Percentiles rank a stretch among this genome's conserved stretches.
These are phyloP conservation scores for Sepiola atlantica DNA, from an alignment of 2,888 invertebrate genomes.

Conservation along the genomic window DNA sequence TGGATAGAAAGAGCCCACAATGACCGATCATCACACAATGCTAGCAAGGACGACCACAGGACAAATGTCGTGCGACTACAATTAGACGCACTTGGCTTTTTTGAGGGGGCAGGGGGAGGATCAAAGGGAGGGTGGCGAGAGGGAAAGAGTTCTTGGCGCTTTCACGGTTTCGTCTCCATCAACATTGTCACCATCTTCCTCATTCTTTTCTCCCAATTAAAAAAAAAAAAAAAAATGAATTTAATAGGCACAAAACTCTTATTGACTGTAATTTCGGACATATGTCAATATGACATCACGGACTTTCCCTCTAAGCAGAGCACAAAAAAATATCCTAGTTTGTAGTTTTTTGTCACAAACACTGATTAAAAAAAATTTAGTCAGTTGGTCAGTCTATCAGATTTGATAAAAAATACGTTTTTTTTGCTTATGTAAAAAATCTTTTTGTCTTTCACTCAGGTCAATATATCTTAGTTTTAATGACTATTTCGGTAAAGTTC, in stretches of 20 bases:
- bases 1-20: constrained; percentile 23
- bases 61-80: neutral
- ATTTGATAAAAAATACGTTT: neutral
- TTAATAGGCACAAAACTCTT: neutral
- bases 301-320: neutral
- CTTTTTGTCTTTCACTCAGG: no score
- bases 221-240: neutral
- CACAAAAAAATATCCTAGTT: neutral
- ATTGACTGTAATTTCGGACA: neutral
- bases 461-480: no score
- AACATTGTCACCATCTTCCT: neutral
- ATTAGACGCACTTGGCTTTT: neutral
- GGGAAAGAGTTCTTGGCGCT: neutral
- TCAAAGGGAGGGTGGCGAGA: neutral
- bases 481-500: no score
- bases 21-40: constrained; percentile 22
- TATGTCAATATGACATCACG: constrained; percentile 13
- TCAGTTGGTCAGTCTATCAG: neutral
- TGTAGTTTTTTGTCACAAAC: neutral
- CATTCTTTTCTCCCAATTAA: constrained; percentile 16
- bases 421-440: neutral
- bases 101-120: no score
- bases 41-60: constrained; percentile 12
- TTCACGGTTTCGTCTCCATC: neutral
- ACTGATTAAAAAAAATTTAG: neutral